These are phyloP conservation scores for Larimichthys crocea DNA, from an alignment of 2,113 vertebrate genomes.

Conservation along the genomic window DNA sequence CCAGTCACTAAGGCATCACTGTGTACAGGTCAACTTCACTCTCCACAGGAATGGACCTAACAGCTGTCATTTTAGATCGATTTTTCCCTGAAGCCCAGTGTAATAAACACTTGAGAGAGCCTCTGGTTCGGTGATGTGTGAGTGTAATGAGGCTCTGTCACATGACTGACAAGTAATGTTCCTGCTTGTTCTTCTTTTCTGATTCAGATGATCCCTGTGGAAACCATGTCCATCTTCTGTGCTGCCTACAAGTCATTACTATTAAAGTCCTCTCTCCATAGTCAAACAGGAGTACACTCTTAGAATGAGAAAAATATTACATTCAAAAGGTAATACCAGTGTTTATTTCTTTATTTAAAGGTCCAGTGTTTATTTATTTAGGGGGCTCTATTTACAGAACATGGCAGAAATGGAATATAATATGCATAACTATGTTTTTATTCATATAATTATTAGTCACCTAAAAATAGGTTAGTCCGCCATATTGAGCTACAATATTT, in stretches of 20 bases:
- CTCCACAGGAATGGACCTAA: conserved; percentile 65
- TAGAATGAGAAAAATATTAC: conserved; percentile 6
- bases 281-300: conserved; percentile 1
- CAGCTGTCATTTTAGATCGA: conserved; percentile 82
- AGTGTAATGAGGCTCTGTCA: conserved; percentile 77
- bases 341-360: conserved; percentile 4
- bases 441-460: no score
- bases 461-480: no score
- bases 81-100: conserved; percentile 69
- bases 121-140: conserved; percentile 66
- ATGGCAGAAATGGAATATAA: no score
- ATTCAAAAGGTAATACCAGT: background rate
- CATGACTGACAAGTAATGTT: conserved; percentile 75
- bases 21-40: conserved; percentile 55
- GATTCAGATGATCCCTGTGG: conserved; percentile 51
- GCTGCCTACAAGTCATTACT: conserved; percentile 15
- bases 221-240: conserved; percentile 32
- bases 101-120: conserved; percentile 79
- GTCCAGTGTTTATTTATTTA: no score
- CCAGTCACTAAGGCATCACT: conserved; percentile 32
- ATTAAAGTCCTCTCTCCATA: background rate
- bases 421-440: no score
- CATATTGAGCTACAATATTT: no score
- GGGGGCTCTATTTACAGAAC: no score
- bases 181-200: conserved; percentile 45